phyloP scores from a whole-genome alignment of 2,797 vertebrate species.

The Macropus fuliginosus region DNA sequence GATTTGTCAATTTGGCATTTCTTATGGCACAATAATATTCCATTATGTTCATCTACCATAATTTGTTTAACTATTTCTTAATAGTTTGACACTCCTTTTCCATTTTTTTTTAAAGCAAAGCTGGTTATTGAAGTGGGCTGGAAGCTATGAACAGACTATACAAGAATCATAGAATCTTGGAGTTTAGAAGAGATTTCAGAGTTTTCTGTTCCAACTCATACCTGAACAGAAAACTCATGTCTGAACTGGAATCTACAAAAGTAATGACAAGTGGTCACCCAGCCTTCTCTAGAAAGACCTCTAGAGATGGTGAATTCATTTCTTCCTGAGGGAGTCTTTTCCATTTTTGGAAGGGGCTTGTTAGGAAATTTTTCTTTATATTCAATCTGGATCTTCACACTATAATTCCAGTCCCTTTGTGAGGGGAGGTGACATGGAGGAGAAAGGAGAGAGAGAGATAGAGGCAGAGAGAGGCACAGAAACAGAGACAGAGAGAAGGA shows the following conservation, averaged over 20 bases:
- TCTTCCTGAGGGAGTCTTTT: not conserved
- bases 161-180: not conserved
- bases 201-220: not conserved
- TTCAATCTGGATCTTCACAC: not conserved
- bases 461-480: no score
- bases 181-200: not conserved
- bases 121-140: not conserved
- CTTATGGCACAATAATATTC: not conserved
- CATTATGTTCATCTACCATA: not conserved
- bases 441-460: no score
- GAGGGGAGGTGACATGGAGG: no score
- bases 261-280: not conserved
- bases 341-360: not conserved
- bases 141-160: not conserved
- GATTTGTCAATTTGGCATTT: not conserved
- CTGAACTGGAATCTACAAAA: not conserved
- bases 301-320: not conserved
- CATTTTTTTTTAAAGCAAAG: not conserved
- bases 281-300: not conserved
- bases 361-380: not conserved
- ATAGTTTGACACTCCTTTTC: not conserved
- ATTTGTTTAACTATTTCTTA: not conserved
- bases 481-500: no score
- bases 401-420: not conserved
- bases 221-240: no score